Conservation (phyloP, 2,888 invertebrate genomes). For the Tillus elongatus region DNA sequence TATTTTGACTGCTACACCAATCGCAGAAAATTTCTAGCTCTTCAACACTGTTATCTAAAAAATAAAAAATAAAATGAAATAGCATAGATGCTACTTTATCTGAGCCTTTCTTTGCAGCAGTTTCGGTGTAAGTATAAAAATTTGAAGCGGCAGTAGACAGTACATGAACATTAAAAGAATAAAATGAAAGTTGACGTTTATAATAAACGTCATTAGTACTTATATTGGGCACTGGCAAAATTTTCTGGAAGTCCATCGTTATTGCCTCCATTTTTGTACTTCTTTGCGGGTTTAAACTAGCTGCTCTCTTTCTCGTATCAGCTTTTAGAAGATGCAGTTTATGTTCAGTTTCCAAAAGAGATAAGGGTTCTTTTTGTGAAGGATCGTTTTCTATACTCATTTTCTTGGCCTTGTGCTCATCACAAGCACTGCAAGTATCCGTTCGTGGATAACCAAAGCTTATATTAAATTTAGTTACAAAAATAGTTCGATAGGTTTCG, state of each 20-base stretch:
- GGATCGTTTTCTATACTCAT: conserved; percentile 9
- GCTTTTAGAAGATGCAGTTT: background rate
- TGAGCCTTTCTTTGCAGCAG: conserved; percentile 21
- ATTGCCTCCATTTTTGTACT: conserved; percentile 4
- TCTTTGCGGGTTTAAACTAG: background rate
- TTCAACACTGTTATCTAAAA: conserved; percentile 14
- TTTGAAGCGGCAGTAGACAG: conserved; percentile 17
- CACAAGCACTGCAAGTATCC: conserved; percentile 15
- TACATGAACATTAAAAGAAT: conserved; percentile 24
- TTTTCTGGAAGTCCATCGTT: conserved; percentile 19
- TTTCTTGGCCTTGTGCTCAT: conserved; percentile 10
- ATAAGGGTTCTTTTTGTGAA: too few species aligned
- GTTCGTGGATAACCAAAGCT: conserved; percentile 17
- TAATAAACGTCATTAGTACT: conserved; percentile 23
- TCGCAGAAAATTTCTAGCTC: conserved; percentile 27
- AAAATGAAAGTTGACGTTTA: conserved; percentile 20
- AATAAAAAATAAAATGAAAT: conserved; percentile 18
- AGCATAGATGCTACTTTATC: conserved; percentile 22
- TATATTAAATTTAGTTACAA: conserved; percentile 17
- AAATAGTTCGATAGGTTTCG: conserved; percentile 16
- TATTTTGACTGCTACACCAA: conserved; percentile 28
- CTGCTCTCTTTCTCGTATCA: conserved; percentile 1
- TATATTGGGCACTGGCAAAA: conserved; percentile 22
- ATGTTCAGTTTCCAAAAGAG: too few species aligned
- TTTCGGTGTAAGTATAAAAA: conserved; percentile 24